A percentile compares a stretch with the other conserved stretches of the same genome.
Evolutionary conservation across 2,113 vertebrate species (phyloP).

Genomic region (Ophiodon elongatus): DNA sequence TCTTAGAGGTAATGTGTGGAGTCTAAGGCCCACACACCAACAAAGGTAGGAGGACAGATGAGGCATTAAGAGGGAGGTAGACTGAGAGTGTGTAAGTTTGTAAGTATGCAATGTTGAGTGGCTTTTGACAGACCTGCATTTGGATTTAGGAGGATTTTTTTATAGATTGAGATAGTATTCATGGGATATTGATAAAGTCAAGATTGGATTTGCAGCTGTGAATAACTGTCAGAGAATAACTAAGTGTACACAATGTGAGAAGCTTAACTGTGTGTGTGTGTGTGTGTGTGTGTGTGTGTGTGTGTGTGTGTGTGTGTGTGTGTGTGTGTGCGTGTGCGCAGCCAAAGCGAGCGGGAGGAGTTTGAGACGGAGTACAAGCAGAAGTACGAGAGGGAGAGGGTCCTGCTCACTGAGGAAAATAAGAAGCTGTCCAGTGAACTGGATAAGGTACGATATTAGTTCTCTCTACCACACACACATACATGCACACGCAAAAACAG

Average conservation of each 20-base stretch:
- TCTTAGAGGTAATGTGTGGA: conserved; percentile 18
- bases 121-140: not conserved
- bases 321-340: conserved; percentile 63
- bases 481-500: not conserved
- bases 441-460: conserved; percentile 85
- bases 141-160: not conserved
- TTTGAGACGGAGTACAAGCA: conserved; percentile 94
- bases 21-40: not conserved
- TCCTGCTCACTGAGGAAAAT: conserved; percentile 92
- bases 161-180: not conserved
- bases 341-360: conserved; percentile 95
- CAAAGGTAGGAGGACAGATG: conserved; percentile 21
- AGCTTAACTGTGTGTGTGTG: conserved; percentile 28
- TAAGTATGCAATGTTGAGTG: not conserved
- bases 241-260: conserved; percentile 7
- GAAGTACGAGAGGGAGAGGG: conserved; percentile 93
- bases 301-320: conserved; percentile 21
- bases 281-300: conserved; percentile 25
- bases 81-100: not conserved
- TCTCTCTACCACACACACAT: not conserved
- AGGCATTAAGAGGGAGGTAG: not conserved
- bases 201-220: conserved; percentile 15
- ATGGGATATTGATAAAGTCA: conserved; percentile 5
- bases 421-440: conserved; percentile 94
- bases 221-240: not conserved